phyloP scores from a whole-genome alignment of 2,113 vertebrate genomes.

The Larimichthys crocea region DNA sequence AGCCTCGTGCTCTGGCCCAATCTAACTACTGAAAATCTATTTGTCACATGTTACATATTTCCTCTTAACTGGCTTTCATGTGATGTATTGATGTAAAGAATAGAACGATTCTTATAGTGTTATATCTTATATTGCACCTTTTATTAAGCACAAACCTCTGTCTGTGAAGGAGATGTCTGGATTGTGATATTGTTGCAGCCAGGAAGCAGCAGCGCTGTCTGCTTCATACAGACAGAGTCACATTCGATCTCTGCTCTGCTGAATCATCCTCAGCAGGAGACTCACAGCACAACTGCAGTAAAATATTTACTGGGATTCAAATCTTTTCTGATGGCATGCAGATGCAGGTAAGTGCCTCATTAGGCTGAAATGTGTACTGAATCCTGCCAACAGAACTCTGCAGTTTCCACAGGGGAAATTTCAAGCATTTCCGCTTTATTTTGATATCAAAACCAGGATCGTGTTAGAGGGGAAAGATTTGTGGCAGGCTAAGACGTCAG shows the following conservation, averaged over 20 bases:
- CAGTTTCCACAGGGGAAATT: constrained; percentile 7
- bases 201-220: constrained; percentile 31
- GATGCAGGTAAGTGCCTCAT: constrained; percentile 21
- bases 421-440: constrained; percentile 7
- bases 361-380: constrained; percentile 17
- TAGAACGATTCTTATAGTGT: not conserved
- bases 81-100: not conserved
- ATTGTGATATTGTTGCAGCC: constrained; percentile 1
- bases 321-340: constrained; percentile 36
- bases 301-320: constrained; percentile 52
- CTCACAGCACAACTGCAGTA: constrained; percentile 52
- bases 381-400: constrained; percentile 18
- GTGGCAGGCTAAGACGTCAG: constrained; percentile 21
- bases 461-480: constrained; percentile 30
- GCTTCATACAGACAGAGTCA: constrained; percentile 23
- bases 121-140: not conserved
- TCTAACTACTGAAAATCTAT: too few relatives aligned
- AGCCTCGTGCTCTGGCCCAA: not conserved
- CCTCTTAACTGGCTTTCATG: not conserved
- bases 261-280: constrained; percentile 66
- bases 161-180: not conserved
- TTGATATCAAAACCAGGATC: constrained; percentile 5
- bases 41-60: not conserved
- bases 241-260: constrained; percentile 52
- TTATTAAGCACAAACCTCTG: not conserved